Conservation (phyloP, 2,113 vertebrate genomes). For the Trogon surrucura region DNA sequence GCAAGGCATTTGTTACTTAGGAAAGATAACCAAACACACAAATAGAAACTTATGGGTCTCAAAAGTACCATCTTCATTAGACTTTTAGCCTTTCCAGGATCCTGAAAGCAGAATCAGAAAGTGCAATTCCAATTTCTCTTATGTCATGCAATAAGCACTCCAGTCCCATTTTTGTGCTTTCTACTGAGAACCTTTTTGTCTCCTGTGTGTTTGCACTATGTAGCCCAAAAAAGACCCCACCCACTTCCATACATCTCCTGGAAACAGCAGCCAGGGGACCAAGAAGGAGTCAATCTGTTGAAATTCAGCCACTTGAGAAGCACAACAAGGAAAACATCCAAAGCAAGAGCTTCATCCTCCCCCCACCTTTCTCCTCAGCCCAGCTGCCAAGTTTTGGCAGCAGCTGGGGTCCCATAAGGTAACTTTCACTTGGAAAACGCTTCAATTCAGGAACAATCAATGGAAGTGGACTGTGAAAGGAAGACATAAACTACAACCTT, state of each 20-base stretch:
- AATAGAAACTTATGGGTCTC: neutral
- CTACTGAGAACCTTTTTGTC: neutral
- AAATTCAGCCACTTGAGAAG: neutral
- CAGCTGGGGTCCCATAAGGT: neutral
- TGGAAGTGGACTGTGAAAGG: neutral
- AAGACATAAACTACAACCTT: neutral
- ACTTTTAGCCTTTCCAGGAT: neutral
- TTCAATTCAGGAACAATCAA: neutral
- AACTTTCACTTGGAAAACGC: neutral
- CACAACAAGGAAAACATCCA: neutral
- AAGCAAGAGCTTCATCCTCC: neutral
- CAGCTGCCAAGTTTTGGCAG: neutral
- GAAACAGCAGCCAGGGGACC: rapidly evolving
- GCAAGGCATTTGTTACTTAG: neutral
- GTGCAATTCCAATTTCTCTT: neutral
- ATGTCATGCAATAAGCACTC: rapidly evolving
- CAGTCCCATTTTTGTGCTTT: neutral
- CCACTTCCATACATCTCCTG: neutral
- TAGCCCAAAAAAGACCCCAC: neutral
- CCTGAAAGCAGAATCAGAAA: neutral
- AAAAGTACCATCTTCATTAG: neutral
- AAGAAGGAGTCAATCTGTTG: neutral
- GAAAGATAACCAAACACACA: neutral
- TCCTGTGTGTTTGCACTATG: rapidly evolving
- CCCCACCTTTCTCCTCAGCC: neutral